Conservation (phyloP, 2,888 invertebrate species). For the Arenicola marina region DNA sequence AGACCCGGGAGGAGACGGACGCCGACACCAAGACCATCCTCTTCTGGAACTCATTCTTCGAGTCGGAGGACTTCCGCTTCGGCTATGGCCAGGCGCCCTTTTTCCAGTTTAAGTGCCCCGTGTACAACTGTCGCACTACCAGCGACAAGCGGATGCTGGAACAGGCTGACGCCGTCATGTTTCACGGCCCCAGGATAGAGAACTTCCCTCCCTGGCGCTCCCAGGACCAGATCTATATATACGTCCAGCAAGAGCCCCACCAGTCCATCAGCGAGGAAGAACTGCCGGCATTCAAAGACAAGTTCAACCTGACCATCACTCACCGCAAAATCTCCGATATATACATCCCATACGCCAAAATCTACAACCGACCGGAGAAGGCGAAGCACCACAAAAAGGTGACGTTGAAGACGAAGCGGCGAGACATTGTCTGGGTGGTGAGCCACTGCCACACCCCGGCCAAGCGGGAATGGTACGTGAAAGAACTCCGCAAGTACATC, state of each 20-base stretch:
- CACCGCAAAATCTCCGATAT: slow-evolving; percentile 38
- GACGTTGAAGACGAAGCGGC: background rate
- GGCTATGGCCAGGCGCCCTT: slow-evolving; percentile 26
- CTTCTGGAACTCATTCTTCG: slow-evolving; percentile 24
- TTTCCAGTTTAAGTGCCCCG: slow-evolving; percentile 20
- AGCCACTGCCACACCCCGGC: slow-evolving; percentile 35
- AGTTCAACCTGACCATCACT: slow-evolving; percentile 41
- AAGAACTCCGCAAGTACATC: slow-evolving; percentile 29
- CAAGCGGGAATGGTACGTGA: slow-evolving; percentile 32
- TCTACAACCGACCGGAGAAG: background rate
- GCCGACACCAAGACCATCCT: slow-evolving; percentile 25
- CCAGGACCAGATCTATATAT: background rate
- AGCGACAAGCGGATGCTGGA: background rate
- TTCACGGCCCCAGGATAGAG: slow-evolving; percentile 1
- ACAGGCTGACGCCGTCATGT: slow-evolving; percentile 2
- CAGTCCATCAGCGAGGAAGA: background rate
- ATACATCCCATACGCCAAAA: slow-evolving; percentile 27
- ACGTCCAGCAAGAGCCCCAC: background rate
- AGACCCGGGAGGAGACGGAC: too few relatives aligned
- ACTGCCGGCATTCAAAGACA: background rate
- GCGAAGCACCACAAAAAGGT: background rate
- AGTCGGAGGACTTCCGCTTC: slow-evolving; percentile 19
- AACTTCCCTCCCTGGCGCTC: background rate
- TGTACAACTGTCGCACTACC: background rate
- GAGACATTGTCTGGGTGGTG: slow-evolving; percentile 37